phyloP scores from a whole-genome alignment of 2,113 vertebrate species.

The Brachypodius melanocephalos region DNA sequence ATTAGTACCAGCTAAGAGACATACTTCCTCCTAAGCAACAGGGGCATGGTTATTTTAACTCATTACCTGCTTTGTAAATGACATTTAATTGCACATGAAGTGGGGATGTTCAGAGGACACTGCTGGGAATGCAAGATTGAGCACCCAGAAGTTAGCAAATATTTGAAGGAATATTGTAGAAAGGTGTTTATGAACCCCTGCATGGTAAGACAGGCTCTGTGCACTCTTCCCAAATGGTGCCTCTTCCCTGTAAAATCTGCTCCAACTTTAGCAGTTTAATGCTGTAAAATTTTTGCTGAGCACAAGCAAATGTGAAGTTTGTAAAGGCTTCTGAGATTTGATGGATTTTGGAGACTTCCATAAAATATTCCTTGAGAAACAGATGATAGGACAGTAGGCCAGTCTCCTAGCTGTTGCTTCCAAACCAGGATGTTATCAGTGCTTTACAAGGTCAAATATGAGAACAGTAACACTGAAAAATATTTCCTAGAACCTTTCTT shows the following conservation, averaged over 20 bases:
- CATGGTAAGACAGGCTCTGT: neutral
- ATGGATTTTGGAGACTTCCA: neutral
- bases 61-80: slow-evolving; percentile 41
- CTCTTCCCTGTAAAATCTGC: neutral
- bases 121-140: neutral
- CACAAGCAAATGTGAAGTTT: neutral
- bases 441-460: neutral
- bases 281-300: neutral
- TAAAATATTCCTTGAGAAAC: neutral
- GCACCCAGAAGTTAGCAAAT: neutral
- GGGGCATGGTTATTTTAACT: neutral
- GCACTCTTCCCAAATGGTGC: neutral
- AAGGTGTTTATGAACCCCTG: neutral
- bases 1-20: slow-evolving; percentile 29
- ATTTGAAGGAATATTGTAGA: neutral
- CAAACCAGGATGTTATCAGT: neutral
- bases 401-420: neutral
- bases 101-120: neutral
- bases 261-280: neutral
- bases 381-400: neutral
- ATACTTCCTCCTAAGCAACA: neutral
- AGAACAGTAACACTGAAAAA: neutral
- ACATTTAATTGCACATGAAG: neutral
- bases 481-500: neutral
- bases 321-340: neutral